Conservation (phyloP, 30 jellyfish, hydroid and myxozoan species). For the Phacellophora camtschatica region DNA sequence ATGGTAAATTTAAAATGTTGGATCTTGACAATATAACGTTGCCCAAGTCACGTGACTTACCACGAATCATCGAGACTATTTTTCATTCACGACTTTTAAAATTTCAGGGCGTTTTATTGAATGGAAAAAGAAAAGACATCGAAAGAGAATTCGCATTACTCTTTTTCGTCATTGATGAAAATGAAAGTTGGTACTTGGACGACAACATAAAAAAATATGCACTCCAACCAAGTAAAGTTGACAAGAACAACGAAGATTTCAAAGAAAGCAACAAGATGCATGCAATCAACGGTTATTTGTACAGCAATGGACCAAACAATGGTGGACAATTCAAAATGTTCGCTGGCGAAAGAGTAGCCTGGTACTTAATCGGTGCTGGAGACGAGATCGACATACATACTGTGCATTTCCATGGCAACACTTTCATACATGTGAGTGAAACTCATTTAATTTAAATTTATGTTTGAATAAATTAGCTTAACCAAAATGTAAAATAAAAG, state of each 20-base stretch:
- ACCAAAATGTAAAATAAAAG: no score
- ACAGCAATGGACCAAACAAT: constrained; percentile 58
- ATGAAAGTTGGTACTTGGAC: constrained; percentile 68
- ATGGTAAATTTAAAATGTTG: no score
- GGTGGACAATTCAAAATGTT: constrained; percentile 51
- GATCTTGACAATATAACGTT: no score
- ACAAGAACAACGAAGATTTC: constrained; percentile 17
- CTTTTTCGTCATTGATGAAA: constrained; percentile 56
- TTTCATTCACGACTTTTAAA: no score
- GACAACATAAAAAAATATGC: constrained; percentile 48
- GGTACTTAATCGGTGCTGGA: constrained; percentile 65
- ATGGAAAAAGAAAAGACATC: constrained; percentile 49
- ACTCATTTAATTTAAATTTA: no score
- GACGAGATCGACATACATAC: constrained; percentile 69
- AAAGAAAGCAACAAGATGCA: constrained; percentile 69
- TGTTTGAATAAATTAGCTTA: no score
- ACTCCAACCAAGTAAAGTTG: constrained; percentile 13
- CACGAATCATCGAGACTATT: no score
- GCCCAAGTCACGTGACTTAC: no score
- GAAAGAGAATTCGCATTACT: constrained; percentile 44
- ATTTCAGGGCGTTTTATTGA: constrained; percentile 41
- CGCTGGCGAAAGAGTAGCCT: constrained; percentile 49
- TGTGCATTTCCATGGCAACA: constrained; percentile 72
- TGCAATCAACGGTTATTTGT: constrained; percentile 54
- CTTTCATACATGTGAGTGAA: constrained; percentile 49